Conservation (phyloP, 2,797 vertebrate genomes). For the Lagothrix lagotricha region DNA sequence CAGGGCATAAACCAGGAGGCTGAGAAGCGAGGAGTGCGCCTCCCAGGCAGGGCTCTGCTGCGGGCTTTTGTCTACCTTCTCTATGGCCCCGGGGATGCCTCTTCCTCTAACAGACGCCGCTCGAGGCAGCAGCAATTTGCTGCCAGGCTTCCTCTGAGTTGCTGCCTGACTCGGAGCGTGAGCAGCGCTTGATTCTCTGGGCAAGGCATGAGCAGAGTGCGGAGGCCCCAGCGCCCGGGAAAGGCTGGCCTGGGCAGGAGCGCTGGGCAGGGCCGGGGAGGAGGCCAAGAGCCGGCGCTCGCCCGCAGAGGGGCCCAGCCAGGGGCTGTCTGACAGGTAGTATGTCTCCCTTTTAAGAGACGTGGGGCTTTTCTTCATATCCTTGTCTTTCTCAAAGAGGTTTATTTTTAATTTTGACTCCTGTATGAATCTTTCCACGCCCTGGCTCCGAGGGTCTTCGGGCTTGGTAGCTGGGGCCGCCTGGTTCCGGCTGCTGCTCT, state of each 20-base stretch:
- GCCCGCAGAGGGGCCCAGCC: fast-evolving
- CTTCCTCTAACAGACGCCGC: constrained; percentile 50
- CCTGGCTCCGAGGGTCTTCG: constrained; percentile 24
- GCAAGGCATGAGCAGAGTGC: fast-evolving
- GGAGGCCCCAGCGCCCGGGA: fast-evolving
- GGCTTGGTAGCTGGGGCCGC: neutral
- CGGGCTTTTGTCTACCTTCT: constrained; percentile 77
- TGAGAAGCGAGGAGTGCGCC: neutral
- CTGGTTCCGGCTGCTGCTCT: constrained; percentile 66
- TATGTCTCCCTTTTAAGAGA: constrained; percentile 92
- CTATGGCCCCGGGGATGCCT: constrained; percentile 51
- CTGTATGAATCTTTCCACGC: constrained; percentile 87
- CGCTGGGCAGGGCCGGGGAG: fast-evolving
- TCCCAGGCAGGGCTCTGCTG: fast-evolving
- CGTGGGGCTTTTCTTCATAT: constrained; percentile 82
- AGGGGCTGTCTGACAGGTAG: constrained; percentile 89
- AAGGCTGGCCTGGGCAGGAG: neutral
- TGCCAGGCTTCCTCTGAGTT: constrained; percentile 21
- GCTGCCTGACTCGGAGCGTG: neutral
- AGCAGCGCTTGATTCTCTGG: neutral
- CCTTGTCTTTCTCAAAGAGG: constrained; percentile 81
- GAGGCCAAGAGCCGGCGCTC: neutral
- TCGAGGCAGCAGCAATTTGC: constrained; percentile 63
- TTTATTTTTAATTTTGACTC: constrained; percentile 86
- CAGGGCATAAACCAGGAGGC: fast-evolving